These are phyloP conservation scores for Antheraea assamensis DNA, from an alignment of 2,888 invertebrate genomes.

Conservation along the genomic window DNA sequence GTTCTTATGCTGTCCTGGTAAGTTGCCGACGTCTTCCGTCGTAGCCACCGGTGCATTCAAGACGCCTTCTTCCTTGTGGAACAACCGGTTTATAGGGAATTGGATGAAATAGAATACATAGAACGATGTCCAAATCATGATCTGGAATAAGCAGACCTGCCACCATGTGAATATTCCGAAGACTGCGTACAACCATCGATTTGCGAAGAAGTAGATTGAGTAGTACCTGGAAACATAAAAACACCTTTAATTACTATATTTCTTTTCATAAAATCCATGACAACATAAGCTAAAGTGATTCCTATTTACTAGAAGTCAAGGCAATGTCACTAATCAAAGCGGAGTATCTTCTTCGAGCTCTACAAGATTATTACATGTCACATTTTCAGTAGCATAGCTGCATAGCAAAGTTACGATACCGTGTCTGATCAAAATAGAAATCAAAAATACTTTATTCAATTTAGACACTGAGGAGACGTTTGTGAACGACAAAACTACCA, in stretches of 20 bases:
- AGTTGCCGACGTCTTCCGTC: constrained; percentile 26
- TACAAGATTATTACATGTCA: no score
- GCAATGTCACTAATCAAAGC: no score
- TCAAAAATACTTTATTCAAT: no score
- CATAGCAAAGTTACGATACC: no score
- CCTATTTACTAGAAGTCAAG: no score
- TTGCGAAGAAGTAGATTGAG: constrained; percentile 67
- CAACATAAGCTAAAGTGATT: no score
- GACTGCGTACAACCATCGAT: constrained; percentile 78
- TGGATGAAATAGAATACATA: constrained; percentile 65
- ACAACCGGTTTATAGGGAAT: constrained; percentile 64
- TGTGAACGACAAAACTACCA: no score
- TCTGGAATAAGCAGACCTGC: constrained; percentile 68
- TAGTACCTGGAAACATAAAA: constrained; percentile 60
- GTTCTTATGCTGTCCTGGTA: constrained; percentile 17
- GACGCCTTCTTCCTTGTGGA: constrained; percentile 47
- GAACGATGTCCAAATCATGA: constrained; percentile 58
- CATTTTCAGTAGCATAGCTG: no score
- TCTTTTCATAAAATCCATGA: background rate
- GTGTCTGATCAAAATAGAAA: no score
- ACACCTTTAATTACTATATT: background rate
- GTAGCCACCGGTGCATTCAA: background rate
- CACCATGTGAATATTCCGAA: constrained; percentile 79
- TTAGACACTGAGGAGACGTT: no score
- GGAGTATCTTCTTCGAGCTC: no score